Base-by-base conservation (phyloP, 2,888 invertebrate species). In the Globia sparganii region DNA sequence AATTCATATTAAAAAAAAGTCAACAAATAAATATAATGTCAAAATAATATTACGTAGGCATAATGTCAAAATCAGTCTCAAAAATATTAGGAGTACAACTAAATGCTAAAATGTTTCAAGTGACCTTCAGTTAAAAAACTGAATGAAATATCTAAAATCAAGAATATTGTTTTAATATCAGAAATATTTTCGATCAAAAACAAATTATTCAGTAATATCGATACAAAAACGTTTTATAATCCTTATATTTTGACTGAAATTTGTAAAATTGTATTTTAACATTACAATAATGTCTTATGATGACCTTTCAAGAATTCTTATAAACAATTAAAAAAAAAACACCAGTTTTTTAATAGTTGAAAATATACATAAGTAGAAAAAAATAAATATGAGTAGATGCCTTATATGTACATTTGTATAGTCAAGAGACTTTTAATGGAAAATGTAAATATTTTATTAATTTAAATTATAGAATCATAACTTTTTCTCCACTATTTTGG, bases 281-380 rank as follows among this genome's bases (percentile, higher is more conserved):
- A 21, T 21, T 21, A 53, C 11, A 53, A 25, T 4, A 53, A 58
- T 40, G 58, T 85, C 85, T 83, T 83, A 81, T 83, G 75, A 77
- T 70, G 25, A 67, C 61, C 64, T 67, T 81, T 76, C 67, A 56
- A 75, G 0, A 73, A 74, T 13, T 83, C 86, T 83, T 83, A 86
- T 83, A 86, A 86, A 83, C 83, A 83, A 56, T 25, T 21, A 25
- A 40, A n/a, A 62, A n/a, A 62, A 85, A 25, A 85, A 85, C 85
- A 81, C 85, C 76, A 85, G 69, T 82, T 72, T 77, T 72, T 66
- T 59, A 5, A 61, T 86, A 77, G 74, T 65, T n/a, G 1, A 34
- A n/a, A 49, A 21, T 37, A 66, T 56, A 69, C 3, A 5, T 76
- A 53, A 59, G 49, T 71, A 73, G 37, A 67, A 34, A 13, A 37